Evolutionary conservation across 1,140 invertebrate genomes (phyloP), one percentile per base, ranked within the genome.

Genomic region (Magallana angulata): DNA sequence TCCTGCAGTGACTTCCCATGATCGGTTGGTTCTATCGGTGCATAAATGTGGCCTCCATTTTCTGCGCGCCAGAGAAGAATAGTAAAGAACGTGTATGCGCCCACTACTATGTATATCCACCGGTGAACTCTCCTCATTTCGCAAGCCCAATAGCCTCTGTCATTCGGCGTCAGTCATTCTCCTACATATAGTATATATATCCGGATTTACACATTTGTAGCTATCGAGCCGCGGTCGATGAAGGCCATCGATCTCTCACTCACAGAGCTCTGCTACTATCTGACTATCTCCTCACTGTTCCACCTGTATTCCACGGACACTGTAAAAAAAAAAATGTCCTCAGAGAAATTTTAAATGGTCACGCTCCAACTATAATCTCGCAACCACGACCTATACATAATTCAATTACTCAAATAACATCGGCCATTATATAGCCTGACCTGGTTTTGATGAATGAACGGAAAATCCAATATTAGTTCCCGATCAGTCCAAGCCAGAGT

Each of bases 391-490:
- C 36, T 7, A 24, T 8, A 11, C 18, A 30, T 68, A n/a, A 30
- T 71, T 71, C 64, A 64, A 4, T 64, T 71, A 71, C 30, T 71
- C 36, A 48, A 36, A 24, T 30, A 30, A 71, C 12, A 12, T 30
- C 11, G 24, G 4, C 24, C 36, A 30, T 30, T 30, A 30, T 76
- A 30, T 30, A 9, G 24, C 24, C 68, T 76, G 68, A 76, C 68
- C 68, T 76, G 68, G 36, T 76, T 76, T 7, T 16, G 60, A 18
- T 36, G 68, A 76, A 36, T 76, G 68, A 76, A 36, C 36, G 68
- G 30, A 76, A 64, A 76, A 76, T 76, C 68, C 68, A 12, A 76
- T 76, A 76, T 36, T 76, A 30, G 24, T 76, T 76, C 68, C 68
- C 24, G 12, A 76, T 30, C 68, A 76, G 68, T 76, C 68, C 1